Evolutionary conservation across 2,888 invertebrate species (phyloP), one percentile per base, ranked within the genome.

Genomic region (Sabatieria punctata): DNA sequence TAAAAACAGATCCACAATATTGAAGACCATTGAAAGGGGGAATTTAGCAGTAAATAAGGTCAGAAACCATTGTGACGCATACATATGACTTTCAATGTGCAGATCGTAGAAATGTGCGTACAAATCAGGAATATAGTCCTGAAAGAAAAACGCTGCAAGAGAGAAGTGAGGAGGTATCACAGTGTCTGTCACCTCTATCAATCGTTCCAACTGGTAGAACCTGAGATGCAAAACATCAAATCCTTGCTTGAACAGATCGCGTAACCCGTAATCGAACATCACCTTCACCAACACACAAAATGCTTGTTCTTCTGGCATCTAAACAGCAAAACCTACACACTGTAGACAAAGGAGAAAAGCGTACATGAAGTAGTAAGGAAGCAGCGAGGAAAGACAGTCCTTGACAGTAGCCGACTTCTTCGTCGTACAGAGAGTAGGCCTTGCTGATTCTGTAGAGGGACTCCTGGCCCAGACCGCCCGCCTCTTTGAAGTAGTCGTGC

Each of bases 241-340:
- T 41, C 91, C 88, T 56, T 88, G 85, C 65, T 86, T 88, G 71
- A 93, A 97, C 41, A 97, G 74, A 67, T 95, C 86, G 30, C 97
- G 75, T 46, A 97, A 70, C 0, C 83, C 82, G 64, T 95, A 97
- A 48, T 86, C 83, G 67, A 85, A 93, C 97, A 99, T 97, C 22
- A 97, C 75, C 55, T 85, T 83, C 1, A 93, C 88, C 46, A 99
- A 71, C 18, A 97, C 82, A 65, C 88, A 88, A 68, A 99, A 99
- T 0, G 95, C 89, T 73, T 97, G 91, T 67, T 99, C 97, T 70
- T 99, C 97, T 0, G 95, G 93, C 93, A 99, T 95, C 89, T 95
- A 65, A 52, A 70, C 11, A 24, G 13, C 18, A 11, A 24, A 43
- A 43, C n/a, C n/a, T n/a, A 43, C 15, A 11, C 30, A 19, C 15